phyloP scores from a whole-genome alignment of 1,140 invertebrate genomes.

The Drosophila sproati region DNA sequence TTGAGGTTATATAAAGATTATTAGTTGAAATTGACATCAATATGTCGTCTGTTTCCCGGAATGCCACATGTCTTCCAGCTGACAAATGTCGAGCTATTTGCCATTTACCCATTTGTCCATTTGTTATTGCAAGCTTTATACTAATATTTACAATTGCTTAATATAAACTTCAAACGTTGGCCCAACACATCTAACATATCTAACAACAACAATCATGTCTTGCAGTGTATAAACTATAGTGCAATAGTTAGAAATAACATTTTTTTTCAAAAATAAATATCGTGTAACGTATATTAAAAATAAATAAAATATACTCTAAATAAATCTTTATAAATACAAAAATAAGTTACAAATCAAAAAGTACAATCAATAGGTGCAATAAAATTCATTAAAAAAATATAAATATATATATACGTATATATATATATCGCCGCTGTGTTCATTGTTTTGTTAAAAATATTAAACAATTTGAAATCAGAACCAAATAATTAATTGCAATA shows the following conservation, averaged over 20 bases:
- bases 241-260: slow-evolving; percentile 51
- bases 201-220: slow-evolving; percentile 5
- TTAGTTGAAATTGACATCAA: not conserved
- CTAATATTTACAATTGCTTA: not conserved
- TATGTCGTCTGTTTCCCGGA: not conserved
- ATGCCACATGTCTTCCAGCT: not conserved
- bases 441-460: slow-evolving; percentile 34
- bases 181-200: not conserved
- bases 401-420: not conserved
- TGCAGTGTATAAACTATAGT: slow-evolving; percentile 50
- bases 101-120: not conserved
- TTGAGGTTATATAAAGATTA: slow-evolving; percentile 65
- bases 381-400: slow-evolving; percentile 31
- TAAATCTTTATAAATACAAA: slow-evolving; percentile 22
- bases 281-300: slow-evolving; percentile 2
- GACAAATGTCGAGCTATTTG: not conserved
- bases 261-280: slow-evolving; percentile 6
- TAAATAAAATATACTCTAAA: not conserved
- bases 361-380: slow-evolving; percentile 57
- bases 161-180: not conserved
- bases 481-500: not conserved
- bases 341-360: slow-evolving; percentile 31
- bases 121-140: not conserved
- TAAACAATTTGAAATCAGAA: slow-evolving; percentile 21
- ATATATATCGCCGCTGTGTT: slow-evolving; percentile 43